Conservation (phyloP, 1,140 invertebrate genomes). For the Solen grandis region DNA sequence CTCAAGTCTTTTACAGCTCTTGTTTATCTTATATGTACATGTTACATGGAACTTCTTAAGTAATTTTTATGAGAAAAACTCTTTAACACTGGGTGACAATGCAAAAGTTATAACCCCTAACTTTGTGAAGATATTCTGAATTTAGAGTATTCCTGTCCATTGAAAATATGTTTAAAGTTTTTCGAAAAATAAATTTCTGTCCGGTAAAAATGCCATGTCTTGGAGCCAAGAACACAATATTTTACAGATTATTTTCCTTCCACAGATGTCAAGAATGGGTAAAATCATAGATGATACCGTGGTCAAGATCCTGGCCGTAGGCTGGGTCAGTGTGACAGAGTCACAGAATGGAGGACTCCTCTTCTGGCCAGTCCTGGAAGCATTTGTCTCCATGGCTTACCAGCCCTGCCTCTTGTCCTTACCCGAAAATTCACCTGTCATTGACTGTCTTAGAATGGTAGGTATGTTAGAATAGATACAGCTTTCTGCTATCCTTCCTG, state of each 20-base stretch:
- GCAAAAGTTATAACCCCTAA: too few relatives aligned
- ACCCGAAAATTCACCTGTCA: conserved; percentile 23
- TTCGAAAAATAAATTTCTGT: too few relatives aligned
- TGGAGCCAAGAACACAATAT: too few relatives aligned
- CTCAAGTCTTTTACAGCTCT: too few relatives aligned
- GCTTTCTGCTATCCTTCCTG: neutral
- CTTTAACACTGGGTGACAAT: too few relatives aligned
- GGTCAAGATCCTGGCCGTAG: neutral
- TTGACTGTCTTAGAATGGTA: conserved; percentile 1
- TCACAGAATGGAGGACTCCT: neutral
- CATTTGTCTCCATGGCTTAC: conserved; percentile 21
- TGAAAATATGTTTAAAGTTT: too few relatives aligned
- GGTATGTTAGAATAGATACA: neutral
- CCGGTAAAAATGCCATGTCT: too few relatives aligned
- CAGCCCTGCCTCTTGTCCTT: conserved; percentile 16
- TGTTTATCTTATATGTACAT: too few relatives aligned
- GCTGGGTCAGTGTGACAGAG: conserved; percentile 34
- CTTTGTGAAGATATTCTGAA: too few relatives aligned
- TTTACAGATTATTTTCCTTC: neutral
- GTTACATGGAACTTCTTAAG: too few relatives aligned
- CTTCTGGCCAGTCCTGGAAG: conserved; percentile 35
- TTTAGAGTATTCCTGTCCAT: too few relatives aligned
- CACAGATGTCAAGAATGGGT: neutral
- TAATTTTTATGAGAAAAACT: too few relatives aligned
- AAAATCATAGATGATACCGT: neutral